Evolutionary conservation across 1,140 invertebrate species (phyloP).

Genomic region (Gryllus bimaculatus): DNA sequence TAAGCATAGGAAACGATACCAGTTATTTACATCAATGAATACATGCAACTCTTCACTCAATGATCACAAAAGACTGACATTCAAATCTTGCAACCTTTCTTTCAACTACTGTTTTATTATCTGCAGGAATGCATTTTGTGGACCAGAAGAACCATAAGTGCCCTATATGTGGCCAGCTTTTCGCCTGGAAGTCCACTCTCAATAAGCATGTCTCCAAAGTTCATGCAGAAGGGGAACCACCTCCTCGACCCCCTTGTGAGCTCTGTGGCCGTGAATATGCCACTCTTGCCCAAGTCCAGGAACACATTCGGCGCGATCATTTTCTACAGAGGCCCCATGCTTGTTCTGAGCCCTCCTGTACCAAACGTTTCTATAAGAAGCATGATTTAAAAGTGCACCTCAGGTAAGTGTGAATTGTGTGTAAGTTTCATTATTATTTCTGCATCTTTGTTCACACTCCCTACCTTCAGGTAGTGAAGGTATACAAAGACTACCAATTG

Average conservation of each 20-base stretch:
- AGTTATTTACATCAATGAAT: no score
- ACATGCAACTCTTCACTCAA: no score
- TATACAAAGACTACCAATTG: no score
- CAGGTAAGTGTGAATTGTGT: conserved; percentile 20
- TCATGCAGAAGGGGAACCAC: conserved; percentile 13
- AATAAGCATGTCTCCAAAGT: conserved; percentile 24
- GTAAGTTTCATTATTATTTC: neutral
- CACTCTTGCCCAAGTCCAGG: conserved; percentile 20
- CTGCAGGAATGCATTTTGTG: conserved; percentile 25
- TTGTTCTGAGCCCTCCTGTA: conserved; percentile 21
- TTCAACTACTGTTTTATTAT: neutral
- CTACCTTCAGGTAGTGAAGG: no score
- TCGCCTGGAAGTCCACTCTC: conserved; percentile 29
- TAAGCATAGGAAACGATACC: no score
- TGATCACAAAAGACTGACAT: no score
- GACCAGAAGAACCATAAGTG: conserved; percentile 26
- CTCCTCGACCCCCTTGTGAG: conserved; percentile 7
- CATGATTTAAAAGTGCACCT: conserved; percentile 25
- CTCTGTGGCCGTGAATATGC: conserved; percentile 20
- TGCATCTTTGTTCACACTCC: no score
- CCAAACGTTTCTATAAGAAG: conserved; percentile 25
- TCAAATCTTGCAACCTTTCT: neutral
- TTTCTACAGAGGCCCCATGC: conserved; percentile 22
- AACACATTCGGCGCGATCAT: conserved; percentile 28
- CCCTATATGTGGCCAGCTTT: conserved; percentile 24